phyloP scores from a whole-genome alignment of 1,140 invertebrate genomes.

The Caenorhabditis inopinata region DNA sequence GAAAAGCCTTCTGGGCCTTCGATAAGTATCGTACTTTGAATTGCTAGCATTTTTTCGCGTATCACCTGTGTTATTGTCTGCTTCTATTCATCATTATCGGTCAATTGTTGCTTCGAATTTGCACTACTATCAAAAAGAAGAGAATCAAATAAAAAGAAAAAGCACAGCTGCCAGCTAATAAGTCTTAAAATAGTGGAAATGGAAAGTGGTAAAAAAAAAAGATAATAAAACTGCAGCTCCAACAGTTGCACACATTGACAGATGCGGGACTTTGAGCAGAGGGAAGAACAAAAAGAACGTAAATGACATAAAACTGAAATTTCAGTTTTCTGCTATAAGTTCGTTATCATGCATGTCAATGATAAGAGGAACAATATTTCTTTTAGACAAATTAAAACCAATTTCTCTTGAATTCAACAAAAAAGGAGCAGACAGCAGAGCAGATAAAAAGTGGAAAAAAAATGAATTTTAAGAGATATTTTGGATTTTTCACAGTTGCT shows the following conservation, averaged over 20 bases:
- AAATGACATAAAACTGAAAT: not conserved
- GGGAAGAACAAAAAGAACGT: not conserved
- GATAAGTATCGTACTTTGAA: no score
- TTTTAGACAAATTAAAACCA: no score
- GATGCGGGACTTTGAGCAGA: not conserved
- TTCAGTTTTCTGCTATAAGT: not conserved
- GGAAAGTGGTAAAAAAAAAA: not conserved
- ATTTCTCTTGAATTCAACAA: no score
- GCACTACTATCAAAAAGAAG: conserved; percentile 23
- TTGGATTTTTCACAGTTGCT: no score
- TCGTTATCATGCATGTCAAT: not conserved
- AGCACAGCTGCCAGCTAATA: not conserved
- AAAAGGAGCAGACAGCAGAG: no score
- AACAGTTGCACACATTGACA: not conserved
- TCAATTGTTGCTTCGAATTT: no score
- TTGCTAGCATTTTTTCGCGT: no score
- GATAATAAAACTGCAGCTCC: not conserved
- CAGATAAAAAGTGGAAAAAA: not conserved
- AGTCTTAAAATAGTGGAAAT: not conserved
- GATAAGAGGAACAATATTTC: not conserved
- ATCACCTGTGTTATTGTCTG: not conserved
- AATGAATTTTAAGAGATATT: no score
- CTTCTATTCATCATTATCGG: not conserved
- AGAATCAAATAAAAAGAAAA: conserved; percentile 26
- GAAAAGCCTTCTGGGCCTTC: no score